Evolutionary conservation across 1,140 invertebrate genomes (phyloP), one percentile per base, ranked within the genome.

Genomic region (Ooceraea biroi): DNA sequence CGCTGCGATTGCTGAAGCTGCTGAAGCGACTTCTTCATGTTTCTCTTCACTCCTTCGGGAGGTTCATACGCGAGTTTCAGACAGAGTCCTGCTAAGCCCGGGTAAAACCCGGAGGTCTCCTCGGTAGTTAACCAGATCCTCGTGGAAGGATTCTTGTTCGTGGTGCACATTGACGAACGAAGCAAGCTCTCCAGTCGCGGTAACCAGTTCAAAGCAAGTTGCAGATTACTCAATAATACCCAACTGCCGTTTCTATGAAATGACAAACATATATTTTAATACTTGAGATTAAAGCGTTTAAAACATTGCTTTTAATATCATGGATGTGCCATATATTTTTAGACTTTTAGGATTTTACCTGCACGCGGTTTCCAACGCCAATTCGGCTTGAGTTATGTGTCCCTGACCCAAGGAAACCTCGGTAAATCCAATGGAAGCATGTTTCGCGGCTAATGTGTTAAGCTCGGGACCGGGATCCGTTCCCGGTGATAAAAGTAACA

Each of bases 1-100:
- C 73, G 91, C 44, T 69, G 72, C 11, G 61, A 58, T 85, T 92
- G 91, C 84, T 93, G 87, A 17, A 95, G 72, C 66, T 95, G 89
- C 44, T 92, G 91, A 36, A 95, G 60, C 0, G 93, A 96, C 69
- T 95, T 92, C 30, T 94, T 93, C 11, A 96, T 92, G 88, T 96
- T 96, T 71, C 96, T 95, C 82, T 96, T 96, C 1, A 96, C 93
- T 1, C 96, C 96, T 71, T 95, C 95, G 0, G 96, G 95, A 90
- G 97, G 97, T 94, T 99, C 98, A 90, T 98, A 99, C 0, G 97
- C 97, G 14, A 99, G 93, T 95, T 99, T 98, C 0, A 98, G 92
- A 91, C 96, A 97, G 11, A 96, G 93, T 85, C 96, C 96, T 8
- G 97, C 95, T 95, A 95, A 84, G 95, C 96, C 68, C 91, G 94